These are phyloP conservation scores for Pinna nobilis DNA, from an alignment of 1,140 invertebrate species.

Conservation along the genomic window DNA sequence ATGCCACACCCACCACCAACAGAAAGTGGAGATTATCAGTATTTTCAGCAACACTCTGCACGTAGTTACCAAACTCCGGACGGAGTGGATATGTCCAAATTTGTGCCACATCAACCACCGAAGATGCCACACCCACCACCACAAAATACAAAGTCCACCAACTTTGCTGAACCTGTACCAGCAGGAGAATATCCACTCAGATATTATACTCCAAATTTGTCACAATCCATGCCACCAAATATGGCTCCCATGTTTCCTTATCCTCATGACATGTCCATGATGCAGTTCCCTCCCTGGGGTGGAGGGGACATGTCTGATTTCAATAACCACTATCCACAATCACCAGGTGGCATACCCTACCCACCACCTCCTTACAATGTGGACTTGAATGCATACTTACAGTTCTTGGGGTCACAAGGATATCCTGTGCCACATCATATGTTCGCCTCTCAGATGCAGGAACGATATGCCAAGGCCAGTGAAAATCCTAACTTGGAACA, in stretches of 20 bases:
- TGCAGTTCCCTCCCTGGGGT: not conserved
- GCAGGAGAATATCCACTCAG: no score
- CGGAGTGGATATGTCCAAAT: conserved; percentile 10
- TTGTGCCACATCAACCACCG: conserved; percentile 15
- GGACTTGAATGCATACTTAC: conserved; percentile 38
- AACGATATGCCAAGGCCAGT: not conserved
- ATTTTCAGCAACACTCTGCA: conserved; percentile 18
- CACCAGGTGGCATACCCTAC: conserved; percentile 40
- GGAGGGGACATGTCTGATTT: conserved; percentile 18
- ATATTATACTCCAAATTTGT: no score
- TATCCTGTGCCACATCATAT: conserved; percentile 40
- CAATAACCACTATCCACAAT: conserved; percentile 27
- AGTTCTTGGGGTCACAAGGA: conserved; percentile 32
- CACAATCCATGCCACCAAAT: no score
- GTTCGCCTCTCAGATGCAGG: not conserved
- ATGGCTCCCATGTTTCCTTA: no score
- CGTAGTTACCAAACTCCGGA: conserved; percentile 18
- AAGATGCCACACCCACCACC: conserved; percentile 15
- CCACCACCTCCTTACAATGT: conserved; percentile 41
- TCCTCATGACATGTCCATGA: no score
- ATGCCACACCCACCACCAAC: not conserved
- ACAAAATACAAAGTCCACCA: no score
- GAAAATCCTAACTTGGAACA: not conserved
- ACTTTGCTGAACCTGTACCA: no score
- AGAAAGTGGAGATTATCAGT: not conserved